A percentile compares a stretch with the other conserved stretches of the same genome.
phyloP scores from a whole-genome alignment of 2,113 vertebrate genomes.

The Corythornis vintsioides region DNA sequence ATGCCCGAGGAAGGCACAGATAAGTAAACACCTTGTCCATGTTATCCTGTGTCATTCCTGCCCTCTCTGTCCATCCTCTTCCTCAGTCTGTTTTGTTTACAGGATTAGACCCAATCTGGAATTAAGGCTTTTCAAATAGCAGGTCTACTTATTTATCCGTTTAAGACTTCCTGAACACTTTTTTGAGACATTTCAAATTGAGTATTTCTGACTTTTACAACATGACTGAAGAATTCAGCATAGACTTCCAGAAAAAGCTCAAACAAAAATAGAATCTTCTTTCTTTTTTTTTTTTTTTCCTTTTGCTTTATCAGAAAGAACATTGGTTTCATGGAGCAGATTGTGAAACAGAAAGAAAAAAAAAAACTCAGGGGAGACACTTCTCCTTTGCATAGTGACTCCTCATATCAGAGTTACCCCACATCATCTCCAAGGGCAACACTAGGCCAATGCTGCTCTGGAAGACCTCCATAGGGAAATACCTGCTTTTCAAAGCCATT shows the following conservation, averaged over 20 bases:
- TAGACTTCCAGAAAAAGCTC: not conserved
- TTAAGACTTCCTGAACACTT: not conserved
- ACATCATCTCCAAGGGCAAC: slow-evolving; percentile 29
- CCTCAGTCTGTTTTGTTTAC: not conserved
- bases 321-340: not conserved
- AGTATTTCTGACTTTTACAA: not conserved
- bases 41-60: not conserved
- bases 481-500: not conserved
- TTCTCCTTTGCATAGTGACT: slow-evolving; percentile 39
- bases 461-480: slow-evolving; percentile 4
- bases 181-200: not conserved
- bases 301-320: not conserved
- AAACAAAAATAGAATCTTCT: not conserved
- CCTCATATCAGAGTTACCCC: slow-evolving; percentile 22
- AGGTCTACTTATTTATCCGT: not conserved
- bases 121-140: not conserved
- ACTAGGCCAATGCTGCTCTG: not conserved
- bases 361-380: slow-evolving; percentile 40
- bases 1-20: not conserved
- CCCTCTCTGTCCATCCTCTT: not conserved
- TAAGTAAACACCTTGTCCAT: not conserved
- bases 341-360: not conserved
- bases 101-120: not conserved
- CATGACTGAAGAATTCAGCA: not conserved
- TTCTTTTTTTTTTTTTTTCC: not conserved